A percentile compares a stretch with the other conserved stretches of the same genome.
These are phyloP conservation scores for Orbicella faveolata DNA, from an alignment of 64 coral and sea anemone species.

Conservation along the genomic window DNA sequence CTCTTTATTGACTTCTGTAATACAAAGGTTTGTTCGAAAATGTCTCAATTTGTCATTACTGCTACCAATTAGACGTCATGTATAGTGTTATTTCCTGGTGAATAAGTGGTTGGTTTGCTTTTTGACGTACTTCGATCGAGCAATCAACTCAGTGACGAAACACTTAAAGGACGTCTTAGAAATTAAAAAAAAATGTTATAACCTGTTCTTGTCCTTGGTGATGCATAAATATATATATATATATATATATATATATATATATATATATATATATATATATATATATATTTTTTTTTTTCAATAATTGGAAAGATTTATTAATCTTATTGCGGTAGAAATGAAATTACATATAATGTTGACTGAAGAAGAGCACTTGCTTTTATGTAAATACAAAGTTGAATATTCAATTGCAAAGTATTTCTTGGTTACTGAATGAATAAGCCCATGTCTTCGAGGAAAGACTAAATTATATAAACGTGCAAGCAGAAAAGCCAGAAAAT, in stretches of 20 bases:
- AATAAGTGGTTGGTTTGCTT: background rate
- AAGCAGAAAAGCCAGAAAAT: background rate
- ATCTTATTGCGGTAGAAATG: background rate
- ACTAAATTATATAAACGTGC: background rate
- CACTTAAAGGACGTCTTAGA: too few relatives aligned
- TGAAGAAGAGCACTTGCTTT: background rate
- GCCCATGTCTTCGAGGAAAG: background rate
- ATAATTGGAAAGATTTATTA: background rate
- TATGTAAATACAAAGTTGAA: background rate
- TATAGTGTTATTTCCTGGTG: background rate
- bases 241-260: too few relatives aligned
- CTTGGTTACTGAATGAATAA: background rate
- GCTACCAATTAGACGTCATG: background rate
- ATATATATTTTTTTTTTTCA: background rate
- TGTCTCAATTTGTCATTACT: background rate
- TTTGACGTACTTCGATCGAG: background rate
- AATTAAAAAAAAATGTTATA: too few relatives aligned
- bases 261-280: too few relatives aligned
- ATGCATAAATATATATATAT: too few relatives aligned
- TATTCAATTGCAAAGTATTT: background rate
- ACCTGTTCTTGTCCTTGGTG: too few relatives aligned
- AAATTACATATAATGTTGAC: background rate
- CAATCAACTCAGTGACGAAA: background rate
- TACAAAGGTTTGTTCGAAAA: background rate
- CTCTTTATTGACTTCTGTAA: background rate